phyloP scores from a whole-genome alignment of 2,888 invertebrate genomes.

The Hydroisotoma schaefferi region DNA sequence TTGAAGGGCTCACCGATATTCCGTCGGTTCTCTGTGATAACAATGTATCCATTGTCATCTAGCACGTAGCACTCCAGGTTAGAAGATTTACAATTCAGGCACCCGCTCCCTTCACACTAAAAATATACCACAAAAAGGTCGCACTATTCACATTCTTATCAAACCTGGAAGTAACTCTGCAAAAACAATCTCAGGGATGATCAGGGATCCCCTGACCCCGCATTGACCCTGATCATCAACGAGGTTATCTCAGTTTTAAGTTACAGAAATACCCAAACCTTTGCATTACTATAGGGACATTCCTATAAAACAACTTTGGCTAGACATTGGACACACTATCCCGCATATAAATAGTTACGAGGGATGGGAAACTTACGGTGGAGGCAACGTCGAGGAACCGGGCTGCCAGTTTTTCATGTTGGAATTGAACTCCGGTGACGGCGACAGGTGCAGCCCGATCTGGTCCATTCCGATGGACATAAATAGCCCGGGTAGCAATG shows the following conservation, averaged over 20 bases:
- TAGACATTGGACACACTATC: no score
- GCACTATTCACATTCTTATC: no score
- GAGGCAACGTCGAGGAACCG: constrained; percentile 86
- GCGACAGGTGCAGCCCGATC: constrained; percentile 70
- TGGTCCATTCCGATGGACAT: constrained; percentile 71
- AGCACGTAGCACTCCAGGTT: constrained; percentile 87
- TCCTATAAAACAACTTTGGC: no score
- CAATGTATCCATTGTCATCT: constrained; percentile 91
- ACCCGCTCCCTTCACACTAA: constrained; percentile 40
- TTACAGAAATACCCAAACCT: no score
- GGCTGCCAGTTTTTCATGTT: constrained; percentile 73
- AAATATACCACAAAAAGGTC: no score
- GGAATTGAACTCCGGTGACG: constrained; percentile 86
- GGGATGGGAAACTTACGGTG: constrained; percentile 50
- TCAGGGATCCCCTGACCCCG: no score
- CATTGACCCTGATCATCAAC: no score
- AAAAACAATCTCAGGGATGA: no score
- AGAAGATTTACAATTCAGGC: constrained; percentile 74
- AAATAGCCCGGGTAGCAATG: constrained; percentile 84
- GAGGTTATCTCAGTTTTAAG: no score
- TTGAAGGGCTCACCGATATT: constrained; percentile 66
- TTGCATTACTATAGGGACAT: no score
- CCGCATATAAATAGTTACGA: no score
- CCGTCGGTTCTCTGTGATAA: constrained; percentile 68
- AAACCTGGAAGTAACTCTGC: no score